These are phyloP conservation scores for Vulpes lagopus DNA, from an alignment of 2,113 vertebrate genomes.

Conservation along the genomic window DNA sequence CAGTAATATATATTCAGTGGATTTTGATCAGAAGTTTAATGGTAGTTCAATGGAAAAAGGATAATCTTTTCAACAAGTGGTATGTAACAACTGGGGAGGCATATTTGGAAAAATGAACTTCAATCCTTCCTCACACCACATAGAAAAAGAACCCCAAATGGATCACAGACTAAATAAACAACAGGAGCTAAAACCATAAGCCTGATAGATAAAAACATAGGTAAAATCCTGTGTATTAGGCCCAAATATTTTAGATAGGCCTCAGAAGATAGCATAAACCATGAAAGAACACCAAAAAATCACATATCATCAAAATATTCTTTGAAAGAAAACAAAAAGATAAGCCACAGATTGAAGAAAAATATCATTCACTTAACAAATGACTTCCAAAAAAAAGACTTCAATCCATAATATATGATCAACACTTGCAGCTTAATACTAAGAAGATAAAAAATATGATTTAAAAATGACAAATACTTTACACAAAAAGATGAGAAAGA, in stretches of 20 bases:
- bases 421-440: background rate
- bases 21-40: background rate
- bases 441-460: background rate
- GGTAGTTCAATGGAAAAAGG: background rate
- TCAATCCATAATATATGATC: background rate
- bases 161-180: background rate
- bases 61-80: conserved; percentile 41
- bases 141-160: background rate
- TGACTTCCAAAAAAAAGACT: background rate
- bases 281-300: background rate
- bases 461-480: background rate
- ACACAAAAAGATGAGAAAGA: background rate
- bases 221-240: background rate
- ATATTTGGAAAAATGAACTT: background rate
- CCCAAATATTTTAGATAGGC: background rate
- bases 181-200: background rate
- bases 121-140: background rate
- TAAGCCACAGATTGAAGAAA: background rate
- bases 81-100: background rate
- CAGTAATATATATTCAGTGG: background rate
- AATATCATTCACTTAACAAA: conserved; percentile 18
- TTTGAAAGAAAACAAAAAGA: background rate
- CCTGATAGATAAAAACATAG: background rate
- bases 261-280: background rate
- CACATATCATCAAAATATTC: background rate